Base-by-base conservation (phyloP, 2,888 invertebrate species). In the Ceramica pisi region DNA sequence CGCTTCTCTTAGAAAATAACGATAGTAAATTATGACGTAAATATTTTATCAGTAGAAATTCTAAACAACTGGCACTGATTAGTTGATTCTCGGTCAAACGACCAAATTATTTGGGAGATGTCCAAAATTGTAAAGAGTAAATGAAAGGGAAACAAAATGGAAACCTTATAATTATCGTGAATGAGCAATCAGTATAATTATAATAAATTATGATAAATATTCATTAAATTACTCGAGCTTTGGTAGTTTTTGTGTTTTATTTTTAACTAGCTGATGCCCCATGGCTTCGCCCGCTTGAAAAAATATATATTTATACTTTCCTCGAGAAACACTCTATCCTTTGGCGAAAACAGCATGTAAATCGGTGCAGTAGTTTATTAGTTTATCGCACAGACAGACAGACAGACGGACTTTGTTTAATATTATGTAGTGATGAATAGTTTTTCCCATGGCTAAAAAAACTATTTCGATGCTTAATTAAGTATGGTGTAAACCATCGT, bases 141-240 rank as follows among this genome's bases (percentile, higher is more conserved):
- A 57, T 76, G 56, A 51, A 76, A 35, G 19, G 14, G 31, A 67
- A 59, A 71, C 61, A 66, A 65, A 71, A 71, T 57, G 31, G 21
- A 1, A 16, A 16, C 16, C 44, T 57, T n/a, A n/a, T n/a, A 64
- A 26, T 53, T 60, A 44, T 56, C 50, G 10, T 48, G 55, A 67
- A 77, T 67, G 23, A 50, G 50, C 55, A 72, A 78, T 78, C 63
- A 64, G 71, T 41, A 48, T n/a, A n/a, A n/a, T 31, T 38, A 38
- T 53, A 57, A 46, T 60, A 46, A 48, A 51, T 61, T 41, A 21
- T 51, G 12, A 50, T 50, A 26, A 61, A 57, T 75, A 51, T 60
- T 67, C 6, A 55, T 8, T 12, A 35, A 46, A 16, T 35, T 9
- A 55, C 23, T 41, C 53, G 31, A 10, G 21, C 1, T 44, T 44